Base-by-base conservation (phyloP, 1,140 invertebrate genomes). In the Fopius arisanus region DNA sequence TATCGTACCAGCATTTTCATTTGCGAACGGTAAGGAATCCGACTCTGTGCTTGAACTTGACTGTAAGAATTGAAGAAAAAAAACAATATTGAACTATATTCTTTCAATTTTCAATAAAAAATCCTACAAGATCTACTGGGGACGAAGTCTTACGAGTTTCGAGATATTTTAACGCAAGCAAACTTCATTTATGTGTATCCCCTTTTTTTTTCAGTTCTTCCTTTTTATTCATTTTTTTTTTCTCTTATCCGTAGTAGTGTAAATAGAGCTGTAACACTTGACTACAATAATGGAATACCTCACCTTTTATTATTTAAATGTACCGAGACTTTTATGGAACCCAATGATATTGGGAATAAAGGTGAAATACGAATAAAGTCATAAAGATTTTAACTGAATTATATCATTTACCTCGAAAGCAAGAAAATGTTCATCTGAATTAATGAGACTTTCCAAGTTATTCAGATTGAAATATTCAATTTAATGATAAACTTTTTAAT, bases 1-100 rank as follows among this genome's bases (percentile, higher is more conserved):
- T 82, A 99, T 99, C 26, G 98, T 99, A 10, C 97, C 98, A 37
- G 97, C 96, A 89, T 99, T 98, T 84, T 99, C 98, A 87, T 99
- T 99, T 73, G 98, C 97, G 88, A 99, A 99, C 41, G 97, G 97
- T 84, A 99, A 91, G 78, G 96, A 97, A 87, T 98, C 97, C 23
- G 96, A 97, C 89, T 98, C 95, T 67, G 96, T 96, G 88, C 96
- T 98, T 74, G 96, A 97, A 89, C 93, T 97, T 79, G 96, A 97
- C 93, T 97, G 90, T 10, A 89, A 90, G 31, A 81, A 77, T 69
- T 82, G 75, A 82, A 83, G 54, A 72, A 78, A 71, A 68, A 71
- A 70, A 75, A 26, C 10, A 63, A 51, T 59, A 31, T 31, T 62
- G 9, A 41, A 6, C 33, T 29, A 1, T 16, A 29, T 23, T 63